Base-by-base conservation (phyloP, 2,113 vertebrate genomes). In the Dermatemys mawii region DNA sequence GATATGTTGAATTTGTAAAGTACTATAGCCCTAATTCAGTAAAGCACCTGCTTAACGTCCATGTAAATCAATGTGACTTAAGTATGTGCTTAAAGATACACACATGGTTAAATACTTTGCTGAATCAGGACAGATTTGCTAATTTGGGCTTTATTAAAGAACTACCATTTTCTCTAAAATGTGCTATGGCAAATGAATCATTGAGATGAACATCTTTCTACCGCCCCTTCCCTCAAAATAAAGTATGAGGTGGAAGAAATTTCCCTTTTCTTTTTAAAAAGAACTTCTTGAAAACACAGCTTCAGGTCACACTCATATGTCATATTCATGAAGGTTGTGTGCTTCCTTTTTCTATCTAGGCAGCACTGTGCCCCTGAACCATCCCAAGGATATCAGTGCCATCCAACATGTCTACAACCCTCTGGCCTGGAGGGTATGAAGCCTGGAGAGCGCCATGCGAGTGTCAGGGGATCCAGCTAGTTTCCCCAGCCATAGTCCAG, bases 41-140 rank as follows among this genome's bases (percentile, higher is more conserved):
- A 53, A 90, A 75, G 70, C 89, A 10, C 89, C 81, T 96, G 94
- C 94, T 96, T 97, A 95, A 90, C 82, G 94, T 97, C 88, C 83
- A 89, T 97, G 2, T 32, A 94, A 97, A 97, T 96, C 94, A 95
- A 44, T 97, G 92, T 94, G 94, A 97, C 96, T 94, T 92, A 94
- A 75, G 92, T 90, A 94, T 95, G 91, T 95, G 95, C 90, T 88
- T 95, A 5, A 96, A 94, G 93, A 95, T 96, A 94, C 97, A 97
- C 93, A 92, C 92, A 38, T 89, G 93, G 80, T 96, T 96, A 97
- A 96, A 96, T 95, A 96, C 90, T 93, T 97, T 79, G 29, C 93
- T 96, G 90, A 97, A 83, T 94, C 96, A 90, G 94, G 95, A 96
- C 90, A 96, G 95, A 96, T 83, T 70, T 94, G 78, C 78, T 95